Base-by-base conservation (phyloP, 2,888 invertebrate genomes). In the Lycocerus yunnanus region DNA sequence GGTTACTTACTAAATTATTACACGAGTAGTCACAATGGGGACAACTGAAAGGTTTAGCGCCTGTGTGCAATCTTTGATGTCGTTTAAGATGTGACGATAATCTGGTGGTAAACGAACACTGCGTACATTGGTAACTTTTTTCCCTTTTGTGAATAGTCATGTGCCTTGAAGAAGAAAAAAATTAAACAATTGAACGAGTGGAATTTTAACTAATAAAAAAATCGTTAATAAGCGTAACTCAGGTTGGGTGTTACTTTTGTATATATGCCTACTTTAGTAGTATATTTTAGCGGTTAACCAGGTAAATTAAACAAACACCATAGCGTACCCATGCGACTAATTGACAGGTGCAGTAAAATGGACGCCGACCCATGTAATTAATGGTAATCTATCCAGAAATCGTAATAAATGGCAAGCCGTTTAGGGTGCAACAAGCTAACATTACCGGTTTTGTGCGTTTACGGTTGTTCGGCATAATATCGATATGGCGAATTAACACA, bases 31-130 rank as follows among this genome's bases (percentile, higher is more conserved):
- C 82, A 84, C 97, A 98, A 84, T 96, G 92, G 0, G 94, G 94
- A 86, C 98, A 98, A 69, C 90, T 90, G 87, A 94, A 97, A 0
- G 97, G 96, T 84, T 95, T 96, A 27, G 92, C 90, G 3, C 95
- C 95, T 4, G 92, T 93, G 85, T 97, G 97, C 18, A 93, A 90
- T 4, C 93, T 89, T 84, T 93, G 88, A 85, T 97, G 97, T 66
- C 96, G 90, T 82, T 91, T 93, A 81, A 97, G 87, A 84, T 95
- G 94, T 20, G 92, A 90, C 8, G 90, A 87, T 76, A 91, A 89
- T 80, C 91, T 90, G 14, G 92, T 90, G 78, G 90, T 90, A 85
- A 95, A 97, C 2, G 89, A 83, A 82, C 97, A 97, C 10, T 90
- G 87, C 21, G 89, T 85, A 84, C 95, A 95, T 63, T 89, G 87